phyloP scores from a whole-genome alignment of 2,888 invertebrate species.

The Eupithecia subumbrata region DNA sequence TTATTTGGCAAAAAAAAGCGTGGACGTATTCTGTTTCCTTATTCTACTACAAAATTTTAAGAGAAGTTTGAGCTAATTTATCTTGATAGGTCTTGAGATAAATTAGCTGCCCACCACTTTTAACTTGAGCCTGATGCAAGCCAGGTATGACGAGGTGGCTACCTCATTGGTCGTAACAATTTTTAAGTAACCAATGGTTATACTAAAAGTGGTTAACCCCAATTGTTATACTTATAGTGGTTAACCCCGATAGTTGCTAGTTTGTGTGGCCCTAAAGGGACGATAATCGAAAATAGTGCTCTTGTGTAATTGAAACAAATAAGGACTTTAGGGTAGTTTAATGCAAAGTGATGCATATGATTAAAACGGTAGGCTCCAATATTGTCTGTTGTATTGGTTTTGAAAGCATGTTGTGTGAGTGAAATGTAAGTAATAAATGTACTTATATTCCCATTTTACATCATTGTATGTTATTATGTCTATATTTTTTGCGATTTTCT shows the following conservation, averaged over 20 bases:
- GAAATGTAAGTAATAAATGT: no score
- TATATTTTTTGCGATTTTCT: no score
- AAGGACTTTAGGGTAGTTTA: conserved; percentile 33
- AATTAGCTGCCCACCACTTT: no score
- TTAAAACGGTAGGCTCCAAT: conserved; percentile 15
- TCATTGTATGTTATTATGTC: no score
- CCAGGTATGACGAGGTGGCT: no score
- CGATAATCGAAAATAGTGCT: conserved; percentile 40
- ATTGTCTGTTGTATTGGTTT: conserved; percentile 3
- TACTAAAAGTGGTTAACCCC: not conserved
- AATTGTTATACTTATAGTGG: not conserved
- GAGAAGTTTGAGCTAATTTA: no score
- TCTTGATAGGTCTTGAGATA: no score
- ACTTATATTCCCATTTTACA: no score
- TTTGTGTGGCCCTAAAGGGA: conserved; percentile 5
- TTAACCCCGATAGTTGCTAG: not conserved
- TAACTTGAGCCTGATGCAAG: no score
- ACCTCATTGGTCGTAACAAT: not conserved
- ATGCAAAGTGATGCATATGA: conserved; percentile 22
- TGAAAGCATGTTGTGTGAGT: not conserved
- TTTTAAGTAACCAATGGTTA: not conserved
- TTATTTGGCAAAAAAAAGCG: no score
- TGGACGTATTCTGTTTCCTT: no score
- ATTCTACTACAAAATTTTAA: no score
- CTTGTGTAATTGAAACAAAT: conserved; percentile 43